A percentile compares a stretch with the other conserved stretches of the same genome.
These are phyloP conservation scores for Eublepharis macularius DNA, from an alignment of 2,113 vertebrate genomes.

Conservation along the genomic window DNA sequence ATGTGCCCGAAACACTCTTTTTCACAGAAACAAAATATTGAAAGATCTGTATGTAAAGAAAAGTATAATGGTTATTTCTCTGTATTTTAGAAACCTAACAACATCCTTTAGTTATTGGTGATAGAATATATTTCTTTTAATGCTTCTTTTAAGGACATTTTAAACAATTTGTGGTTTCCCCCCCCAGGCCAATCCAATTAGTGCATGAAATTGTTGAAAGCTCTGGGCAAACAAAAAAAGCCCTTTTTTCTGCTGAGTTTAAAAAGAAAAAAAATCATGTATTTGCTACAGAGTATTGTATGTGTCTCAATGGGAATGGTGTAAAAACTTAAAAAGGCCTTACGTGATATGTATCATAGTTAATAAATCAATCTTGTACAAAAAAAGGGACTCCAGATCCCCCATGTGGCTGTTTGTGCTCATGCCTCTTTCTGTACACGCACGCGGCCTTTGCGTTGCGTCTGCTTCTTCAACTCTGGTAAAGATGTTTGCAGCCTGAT, in stretches of 20 bases:
- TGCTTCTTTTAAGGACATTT: constrained; percentile 82
- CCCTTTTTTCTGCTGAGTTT: constrained; percentile 27
- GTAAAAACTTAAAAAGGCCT: constrained; percentile 93
- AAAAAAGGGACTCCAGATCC: constrained; percentile 19
- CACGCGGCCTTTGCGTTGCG: background rate
- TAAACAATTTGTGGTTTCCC: constrained; percentile 77
- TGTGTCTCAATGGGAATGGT: constrained; percentile 92
- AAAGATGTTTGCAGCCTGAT: no score
- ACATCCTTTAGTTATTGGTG: constrained; percentile 82
- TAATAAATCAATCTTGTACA: constrained; percentile 97
- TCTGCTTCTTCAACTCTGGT: no score
- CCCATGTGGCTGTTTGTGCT: background rate
- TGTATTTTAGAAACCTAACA: constrained; percentile 81
- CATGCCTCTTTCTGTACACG: background rate
- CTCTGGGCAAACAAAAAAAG: constrained; percentile 35
- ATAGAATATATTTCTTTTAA: constrained; percentile 82
- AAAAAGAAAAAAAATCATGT: constrained; percentile 75
- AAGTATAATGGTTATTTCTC: constrained; percentile 78
- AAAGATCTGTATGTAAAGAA: constrained; percentile 79
- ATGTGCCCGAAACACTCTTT: constrained; percentile 65
- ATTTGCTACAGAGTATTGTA: constrained; percentile 88
- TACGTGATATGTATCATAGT: constrained; percentile 96
- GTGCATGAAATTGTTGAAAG: constrained; percentile 84
- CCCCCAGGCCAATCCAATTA: constrained; percentile 75
- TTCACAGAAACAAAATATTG: constrained; percentile 64